Evolutionary conservation across 1,140 invertebrate species (phyloP).

Genomic region (Heliconius hewitsoni): DNA sequence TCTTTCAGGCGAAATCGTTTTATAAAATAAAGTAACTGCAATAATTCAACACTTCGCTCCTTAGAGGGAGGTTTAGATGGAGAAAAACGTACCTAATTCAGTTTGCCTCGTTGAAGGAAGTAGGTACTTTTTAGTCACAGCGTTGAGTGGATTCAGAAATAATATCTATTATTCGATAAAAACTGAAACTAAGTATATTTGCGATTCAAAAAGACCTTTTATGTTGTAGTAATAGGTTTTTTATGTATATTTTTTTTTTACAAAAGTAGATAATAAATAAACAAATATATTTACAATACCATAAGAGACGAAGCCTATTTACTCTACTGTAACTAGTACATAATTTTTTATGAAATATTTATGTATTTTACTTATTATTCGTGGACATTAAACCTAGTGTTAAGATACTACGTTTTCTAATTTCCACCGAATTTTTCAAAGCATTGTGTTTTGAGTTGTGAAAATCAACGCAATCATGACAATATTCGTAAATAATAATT

Average conservation of each 20-base stretch:
- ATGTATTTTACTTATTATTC: too few species aligned
- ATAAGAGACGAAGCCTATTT: too few species aligned
- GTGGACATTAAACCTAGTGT: too few species aligned
- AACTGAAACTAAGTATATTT: conserved; percentile 33
- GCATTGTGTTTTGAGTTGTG: too few species aligned
- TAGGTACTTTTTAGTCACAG: conserved; percentile 41
- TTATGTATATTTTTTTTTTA: not conserved
- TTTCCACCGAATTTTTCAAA: too few species aligned
- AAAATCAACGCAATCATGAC: too few species aligned
- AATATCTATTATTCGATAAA: conserved; percentile 57
- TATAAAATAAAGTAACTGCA: conserved; percentile 72
- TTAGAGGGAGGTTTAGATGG: conserved; percentile 62
- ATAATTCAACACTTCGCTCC: conserved; percentile 70
- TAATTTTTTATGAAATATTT: too few species aligned
- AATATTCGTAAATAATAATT: too few species aligned
- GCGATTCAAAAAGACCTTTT: not conserved
- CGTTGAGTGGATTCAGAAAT: conserved; percentile 52
- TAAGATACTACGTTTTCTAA: too few species aligned
- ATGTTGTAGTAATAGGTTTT: not conserved
- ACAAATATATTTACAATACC: not conserved
- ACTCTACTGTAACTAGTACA: too few species aligned
- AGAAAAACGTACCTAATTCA: conserved; percentile 70
- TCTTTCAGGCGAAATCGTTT: conserved; percentile 61
- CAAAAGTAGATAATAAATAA: not conserved
- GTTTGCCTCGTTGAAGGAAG: conserved; percentile 58